Evolutionary conservation across 2,888 invertebrate species (phyloP).

Genomic region (Listrodromus nycthemerus): DNA sequence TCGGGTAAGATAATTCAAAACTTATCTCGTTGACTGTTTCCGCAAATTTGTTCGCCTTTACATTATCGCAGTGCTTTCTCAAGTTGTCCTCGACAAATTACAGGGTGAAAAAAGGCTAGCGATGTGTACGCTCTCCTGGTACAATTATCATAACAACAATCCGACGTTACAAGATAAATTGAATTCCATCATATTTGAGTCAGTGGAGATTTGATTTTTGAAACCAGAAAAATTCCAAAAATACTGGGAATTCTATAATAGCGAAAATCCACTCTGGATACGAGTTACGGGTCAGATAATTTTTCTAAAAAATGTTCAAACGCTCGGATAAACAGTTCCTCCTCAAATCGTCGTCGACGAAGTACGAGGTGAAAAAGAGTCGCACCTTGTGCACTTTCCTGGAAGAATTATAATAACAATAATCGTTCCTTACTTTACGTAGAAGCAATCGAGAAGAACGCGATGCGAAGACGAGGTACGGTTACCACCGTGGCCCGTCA

Average conservation of each 20-base stretch:
- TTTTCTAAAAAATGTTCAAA: too few relatives aligned
- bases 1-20: too few relatives aligned
- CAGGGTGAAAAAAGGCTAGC: too few relatives aligned
- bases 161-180: too few relatives aligned
- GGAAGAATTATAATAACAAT: not conserved
- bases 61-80: too few relatives aligned
- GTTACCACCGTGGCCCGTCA: constrained; percentile 17
- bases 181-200: too few relatives aligned
- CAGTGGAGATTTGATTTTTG: not conserved
- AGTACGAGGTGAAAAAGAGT: not conserved
- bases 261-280: not conserved
- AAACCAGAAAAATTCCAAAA: not conserved
- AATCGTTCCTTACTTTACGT: not conserved
- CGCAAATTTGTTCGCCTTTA: too few relatives aligned
- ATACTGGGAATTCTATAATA: not conserved
- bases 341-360: not conserved
- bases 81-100: too few relatives aligned
- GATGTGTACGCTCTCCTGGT: too few relatives aligned
- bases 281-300: not conserved
- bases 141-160: too few relatives aligned
- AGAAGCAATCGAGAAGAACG: constrained; percentile 15
- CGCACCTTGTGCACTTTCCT: not conserved
- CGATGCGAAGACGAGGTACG: not conserved
- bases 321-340: not conserved
- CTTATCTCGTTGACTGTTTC: too few relatives aligned